Base-by-base conservation (phyloP, 1,140 invertebrate genomes). In the Aricia agestis region DNA sequence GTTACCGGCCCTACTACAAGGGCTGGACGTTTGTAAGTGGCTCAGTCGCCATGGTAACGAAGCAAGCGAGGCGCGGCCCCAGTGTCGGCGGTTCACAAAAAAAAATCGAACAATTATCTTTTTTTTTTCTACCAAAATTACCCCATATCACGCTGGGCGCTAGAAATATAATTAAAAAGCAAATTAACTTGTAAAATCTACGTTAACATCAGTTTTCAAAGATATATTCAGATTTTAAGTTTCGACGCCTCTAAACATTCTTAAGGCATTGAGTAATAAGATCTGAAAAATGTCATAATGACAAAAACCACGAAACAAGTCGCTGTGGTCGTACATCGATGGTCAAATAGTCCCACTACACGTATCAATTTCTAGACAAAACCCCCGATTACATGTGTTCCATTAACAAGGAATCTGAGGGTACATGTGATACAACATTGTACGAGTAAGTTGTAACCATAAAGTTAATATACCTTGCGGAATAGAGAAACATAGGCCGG, bases 1-100 rank as follows among this genome's bases (percentile, higher is more conserved):
- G 77, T 84, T 86, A 83, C 78, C 71, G 75, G 78, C 80, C 67
- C 58, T 41, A 69, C n/a, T 63, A 45, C 68, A 69, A 69, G 68
- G 58, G 68, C n/a, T 63, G 68, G 80, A 79, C 82, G 79, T 78
- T 79, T 72, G 69, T 70, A 7, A 15, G 69, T 66, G 36, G 36
- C 15, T 73, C 11, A 71, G n/a, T 67, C 11, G 45, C 36, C 58
- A 66, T 31, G 57, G 66, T 65, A 63, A 45, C 25, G 65, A 70
- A 63, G 32, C 17, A 58, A 45, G 18, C 59, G 19, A 66, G 42
- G 58, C 63, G 66, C n/a, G 25, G 67, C 15, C 52, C 19, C 36
- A n/a, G 58, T 69, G 52, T 9, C 52, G n/a, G 52, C 52, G 67
- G 19, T 17, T 68, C 9, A n/a, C 6, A 36, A 52, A 52, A 52